phyloP scores from a whole-genome alignment of 2,888 invertebrate genomes.

The Acleris laterana region DNA sequence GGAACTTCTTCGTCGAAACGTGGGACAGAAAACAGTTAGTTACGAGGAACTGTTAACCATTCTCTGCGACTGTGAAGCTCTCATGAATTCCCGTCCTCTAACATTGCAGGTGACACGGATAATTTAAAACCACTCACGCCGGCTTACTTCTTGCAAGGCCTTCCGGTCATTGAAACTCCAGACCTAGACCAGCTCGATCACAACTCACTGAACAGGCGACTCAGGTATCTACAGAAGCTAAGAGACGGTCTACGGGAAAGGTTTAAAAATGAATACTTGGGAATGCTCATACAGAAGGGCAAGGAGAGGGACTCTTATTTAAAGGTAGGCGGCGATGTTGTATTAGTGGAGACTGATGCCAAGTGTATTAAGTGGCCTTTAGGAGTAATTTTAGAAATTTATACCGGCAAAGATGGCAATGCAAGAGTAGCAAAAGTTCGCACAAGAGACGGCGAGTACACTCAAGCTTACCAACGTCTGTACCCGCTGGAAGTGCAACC shows the following conservation, averaged over 20 bases:
- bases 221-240: too few relatives aligned
- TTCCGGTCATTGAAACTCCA: background rate
- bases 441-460: background rate
- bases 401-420: too few relatives aligned
- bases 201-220: background rate
- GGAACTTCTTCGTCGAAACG: too few relatives aligned
- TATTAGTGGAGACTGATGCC: background rate
- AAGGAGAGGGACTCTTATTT: background rate
- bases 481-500: background rate
- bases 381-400: background rate
- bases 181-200: constrained; percentile 3
- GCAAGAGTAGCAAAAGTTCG: background rate
- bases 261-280: background rate
- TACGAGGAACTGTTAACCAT: background rate
- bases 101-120: background rate
- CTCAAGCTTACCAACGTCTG: background rate
- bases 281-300: background rate
- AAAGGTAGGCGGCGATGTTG: background rate
- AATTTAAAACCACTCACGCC: background rate
- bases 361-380: background rate
- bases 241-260: background rate
- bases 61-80: background rate
- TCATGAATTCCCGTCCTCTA: background rate
- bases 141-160: background rate
- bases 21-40: too few relatives aligned